Conservation (phyloP, 1,140 invertebrate species). For the Drosophila tani region DNA sequence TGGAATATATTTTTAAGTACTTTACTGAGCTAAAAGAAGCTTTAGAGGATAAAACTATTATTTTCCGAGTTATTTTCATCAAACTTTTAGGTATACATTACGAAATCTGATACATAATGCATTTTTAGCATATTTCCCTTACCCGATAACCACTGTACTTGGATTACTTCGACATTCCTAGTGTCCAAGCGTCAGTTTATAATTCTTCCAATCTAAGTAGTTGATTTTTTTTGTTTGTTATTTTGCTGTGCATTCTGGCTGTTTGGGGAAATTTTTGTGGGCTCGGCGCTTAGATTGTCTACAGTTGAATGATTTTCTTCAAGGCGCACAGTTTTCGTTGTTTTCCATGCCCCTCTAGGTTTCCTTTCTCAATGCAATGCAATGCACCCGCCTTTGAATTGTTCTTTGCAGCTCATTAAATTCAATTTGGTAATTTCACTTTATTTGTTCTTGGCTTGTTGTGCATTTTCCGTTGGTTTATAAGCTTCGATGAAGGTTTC, state of each 20-base stretch:
- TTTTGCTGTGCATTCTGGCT: constrained; percentile 27
- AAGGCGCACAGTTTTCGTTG: constrained; percentile 70
- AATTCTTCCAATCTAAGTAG: constrained; percentile 41
- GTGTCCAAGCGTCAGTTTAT: constrained; percentile 73
- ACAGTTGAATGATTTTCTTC: constrained; percentile 80
- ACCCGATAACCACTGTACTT: constrained; percentile 28
- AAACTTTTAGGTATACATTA: too few relatives aligned
- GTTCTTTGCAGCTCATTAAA: constrained; percentile 69
- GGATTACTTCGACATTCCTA: constrained; percentile 45
- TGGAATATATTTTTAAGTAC: not conserved
- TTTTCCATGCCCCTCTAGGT: constrained; percentile 61
- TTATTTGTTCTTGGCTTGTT: constrained; percentile 38
- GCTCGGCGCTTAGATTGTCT: constrained; percentile 60
- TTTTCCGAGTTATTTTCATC: too few relatives aligned
- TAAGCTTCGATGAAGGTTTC: not conserved
- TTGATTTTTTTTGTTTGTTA: constrained; percentile 32
- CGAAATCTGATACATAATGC: not conserved
- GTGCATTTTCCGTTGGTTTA: constrained; percentile 18
- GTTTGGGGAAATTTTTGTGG: constrained; percentile 44
- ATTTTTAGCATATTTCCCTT: not conserved
- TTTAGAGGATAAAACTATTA: too few relatives aligned
- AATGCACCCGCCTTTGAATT: constrained; percentile 66
- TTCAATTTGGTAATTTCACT: constrained; percentile 56
- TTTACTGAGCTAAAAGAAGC: too few relatives aligned
- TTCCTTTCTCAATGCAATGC: constrained; percentile 63